These are phyloP conservation scores for Marcusenius ussheri DNA, from an alignment of 2,113 vertebrate genomes.

Conservation along the genomic window DNA sequence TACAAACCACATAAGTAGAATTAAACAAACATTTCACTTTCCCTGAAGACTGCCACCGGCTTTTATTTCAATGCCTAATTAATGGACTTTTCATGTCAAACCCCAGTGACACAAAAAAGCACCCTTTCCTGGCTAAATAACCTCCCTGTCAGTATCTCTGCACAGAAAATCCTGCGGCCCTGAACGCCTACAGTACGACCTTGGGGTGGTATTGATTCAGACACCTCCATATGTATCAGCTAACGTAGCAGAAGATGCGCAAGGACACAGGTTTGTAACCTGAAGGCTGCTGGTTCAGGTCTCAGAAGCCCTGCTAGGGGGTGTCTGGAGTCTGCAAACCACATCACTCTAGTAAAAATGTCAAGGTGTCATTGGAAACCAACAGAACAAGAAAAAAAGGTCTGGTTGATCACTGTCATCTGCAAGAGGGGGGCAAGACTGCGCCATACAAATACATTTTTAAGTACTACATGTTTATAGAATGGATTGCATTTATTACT, in stretches of 20 bases:
- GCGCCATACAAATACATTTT: background rate
- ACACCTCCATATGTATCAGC: background rate
- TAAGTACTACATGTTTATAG: background rate
- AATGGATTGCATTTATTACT: background rate
- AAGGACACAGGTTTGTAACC: background rate
- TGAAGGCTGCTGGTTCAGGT: background rate
- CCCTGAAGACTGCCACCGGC: background rate
- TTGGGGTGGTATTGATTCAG: background rate
- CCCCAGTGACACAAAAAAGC: background rate
- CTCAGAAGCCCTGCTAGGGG: background rate
- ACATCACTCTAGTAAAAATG: background rate
- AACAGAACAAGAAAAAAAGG: background rate
- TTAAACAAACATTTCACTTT: background rate
- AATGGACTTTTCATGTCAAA: background rate
- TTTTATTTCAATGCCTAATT: background rate
- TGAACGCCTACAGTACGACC: background rate
- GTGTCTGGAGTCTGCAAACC: background rate
- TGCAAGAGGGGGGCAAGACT: background rate
- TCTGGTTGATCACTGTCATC: background rate
- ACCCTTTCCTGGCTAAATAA: background rate
- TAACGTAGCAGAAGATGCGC: background rate
- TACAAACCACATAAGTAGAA: constrained; percentile 7
- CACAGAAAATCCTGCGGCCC: background rate
- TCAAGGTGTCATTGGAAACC: background rate
- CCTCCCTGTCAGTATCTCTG: background rate